Evolutionary conservation across 2,888 invertebrate genomes (phyloP), one percentile per base, ranked within the genome.

Genomic region (Flabesymbios commensalis): DNA sequence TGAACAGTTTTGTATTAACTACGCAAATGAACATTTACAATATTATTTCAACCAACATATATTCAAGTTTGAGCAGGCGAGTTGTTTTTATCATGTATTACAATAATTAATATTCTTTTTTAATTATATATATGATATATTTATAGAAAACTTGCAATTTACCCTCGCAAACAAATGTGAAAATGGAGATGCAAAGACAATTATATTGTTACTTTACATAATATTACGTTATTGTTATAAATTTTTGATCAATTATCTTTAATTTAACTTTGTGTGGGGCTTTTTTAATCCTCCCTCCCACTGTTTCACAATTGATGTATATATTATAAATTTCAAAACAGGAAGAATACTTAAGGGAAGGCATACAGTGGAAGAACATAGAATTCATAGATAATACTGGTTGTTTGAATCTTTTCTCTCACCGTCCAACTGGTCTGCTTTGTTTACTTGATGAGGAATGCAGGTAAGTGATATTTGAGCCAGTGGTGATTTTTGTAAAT

Each of bases 1-100:
- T 83, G 96, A 97, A 83, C 96, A 96, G 84, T 88, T 96, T 72
- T 96, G 96, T 84, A 96, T 97, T 74, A 97, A 97, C 86, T 96
- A 94, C 83, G 96, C 96, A 22, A 97, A 97, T 83, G 96, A 97
- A 83, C 94, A 95, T 83, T 87, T 97, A 54, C 96, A 97, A 85
- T 93, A 93, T 83, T 96, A 96, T 83, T 97, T 97, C 86, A 96
- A 96, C 86, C 93, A 95, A 84, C 96, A 97, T 82, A 96, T 97
- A 73, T 97, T 97, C 85, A 94, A 95, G 84, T 95, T 95, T 78
- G 96, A 96, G 80, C 85, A 84, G 79, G 83, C 39, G n/a, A 36
- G 10, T 36, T 36, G 10, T 36, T 36, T 36, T 36, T 36, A 10
- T n/a, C 39, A 36, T n/a, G n/a, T n/a, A 36, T 36, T 36, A 36